phyloP scores from a whole-genome alignment of 2,797 vertebrate genomes.

The Coreius guichenoti region DNA sequence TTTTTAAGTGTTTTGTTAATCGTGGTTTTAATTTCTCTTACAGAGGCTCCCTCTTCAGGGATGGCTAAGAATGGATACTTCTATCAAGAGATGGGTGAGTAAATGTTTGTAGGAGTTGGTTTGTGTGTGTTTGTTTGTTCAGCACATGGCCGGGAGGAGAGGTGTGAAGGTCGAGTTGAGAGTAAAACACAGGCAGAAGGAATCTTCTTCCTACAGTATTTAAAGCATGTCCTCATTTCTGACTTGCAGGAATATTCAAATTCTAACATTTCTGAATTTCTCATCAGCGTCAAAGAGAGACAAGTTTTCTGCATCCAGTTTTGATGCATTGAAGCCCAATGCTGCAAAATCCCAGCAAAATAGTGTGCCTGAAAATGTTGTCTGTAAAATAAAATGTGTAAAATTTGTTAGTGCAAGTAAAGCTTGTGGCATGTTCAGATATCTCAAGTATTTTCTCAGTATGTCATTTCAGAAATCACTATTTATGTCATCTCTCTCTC shows the following conservation, averaged over 20 bases:
- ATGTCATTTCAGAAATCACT: constrained; percentile 11
- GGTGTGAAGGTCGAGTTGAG: constrained; percentile 3
- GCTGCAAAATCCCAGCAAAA: background rate
- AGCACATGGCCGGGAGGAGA: constrained; percentile 1
- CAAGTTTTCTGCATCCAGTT: background rate
- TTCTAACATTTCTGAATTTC: constrained; percentile 17
- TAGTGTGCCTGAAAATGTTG: background rate
- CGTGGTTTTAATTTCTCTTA: constrained; percentile 55
- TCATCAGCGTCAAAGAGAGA: background rate
- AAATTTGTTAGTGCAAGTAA: constrained; percentile 14
- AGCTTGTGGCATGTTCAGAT: constrained; percentile 16
- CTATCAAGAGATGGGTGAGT: constrained; percentile 95
- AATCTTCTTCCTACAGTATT: constrained; percentile 18
- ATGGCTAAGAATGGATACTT: constrained; percentile 95
- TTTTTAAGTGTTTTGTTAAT: constrained; percentile 35
- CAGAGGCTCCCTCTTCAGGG: constrained; percentile 86
- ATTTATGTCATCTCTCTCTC: constrained; percentile 6
- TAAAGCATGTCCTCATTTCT: background rate
- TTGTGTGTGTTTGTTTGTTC: constrained; percentile 34
- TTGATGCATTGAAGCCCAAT: constrained; percentile 10
- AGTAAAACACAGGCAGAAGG: background rate
- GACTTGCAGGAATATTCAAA: background rate
- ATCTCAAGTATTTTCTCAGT: constrained; percentile 5
- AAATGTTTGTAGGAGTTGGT: constrained; percentile 40
- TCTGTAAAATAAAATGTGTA: background rate